Evolutionary conservation across 2,888 invertebrate species (phyloP).

Genomic region (Leistus spinibarbis): DNA sequence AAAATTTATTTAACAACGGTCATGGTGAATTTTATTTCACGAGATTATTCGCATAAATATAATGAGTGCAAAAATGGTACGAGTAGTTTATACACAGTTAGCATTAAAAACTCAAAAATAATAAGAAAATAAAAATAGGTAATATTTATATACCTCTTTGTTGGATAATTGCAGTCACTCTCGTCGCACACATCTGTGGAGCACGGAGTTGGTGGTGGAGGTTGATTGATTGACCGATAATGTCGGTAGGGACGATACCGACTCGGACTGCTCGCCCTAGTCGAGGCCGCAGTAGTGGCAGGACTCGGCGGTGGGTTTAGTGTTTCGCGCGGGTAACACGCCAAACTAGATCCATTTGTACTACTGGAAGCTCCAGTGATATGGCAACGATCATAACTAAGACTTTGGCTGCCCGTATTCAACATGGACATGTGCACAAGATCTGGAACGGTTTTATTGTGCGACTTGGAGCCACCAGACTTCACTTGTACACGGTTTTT

Average conservation of each 20-base stretch:
- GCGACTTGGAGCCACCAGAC: conserved; percentile 51
- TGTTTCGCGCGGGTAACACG: conserved; percentile 79
- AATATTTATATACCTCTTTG: conserved; percentile 55
- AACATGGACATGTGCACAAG: conserved; percentile 70
- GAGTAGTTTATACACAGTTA: too few relatives aligned
- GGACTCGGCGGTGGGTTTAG: conserved; percentile 92
- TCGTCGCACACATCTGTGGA: conserved; percentile 94
- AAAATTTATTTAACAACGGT: neutral
- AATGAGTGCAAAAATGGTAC: too few relatives aligned
- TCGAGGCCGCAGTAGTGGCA: conserved; percentile 72
- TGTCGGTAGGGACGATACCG: conserved; percentile 77
- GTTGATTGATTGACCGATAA: conserved; percentile 75
- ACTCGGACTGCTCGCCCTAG: conserved; percentile 62
- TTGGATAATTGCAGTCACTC: conserved; percentile 76
- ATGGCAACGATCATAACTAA: conserved; percentile 71
- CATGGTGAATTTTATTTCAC: conserved; percentile 46
- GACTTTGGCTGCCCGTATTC: conserved; percentile 59
- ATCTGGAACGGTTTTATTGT: conserved; percentile 57
- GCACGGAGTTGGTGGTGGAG: conserved; percentile 93
- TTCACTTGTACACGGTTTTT: conserved; percentile 52
- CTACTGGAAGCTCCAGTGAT: conserved; percentile 71
- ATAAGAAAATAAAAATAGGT: neutral
- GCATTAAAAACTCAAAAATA: too few relatives aligned
- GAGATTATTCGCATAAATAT: too few relatives aligned
- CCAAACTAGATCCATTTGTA: conserved; percentile 63